Conservation (phyloP, 2,888 invertebrate species). For the Diaphora mendica region DNA sequence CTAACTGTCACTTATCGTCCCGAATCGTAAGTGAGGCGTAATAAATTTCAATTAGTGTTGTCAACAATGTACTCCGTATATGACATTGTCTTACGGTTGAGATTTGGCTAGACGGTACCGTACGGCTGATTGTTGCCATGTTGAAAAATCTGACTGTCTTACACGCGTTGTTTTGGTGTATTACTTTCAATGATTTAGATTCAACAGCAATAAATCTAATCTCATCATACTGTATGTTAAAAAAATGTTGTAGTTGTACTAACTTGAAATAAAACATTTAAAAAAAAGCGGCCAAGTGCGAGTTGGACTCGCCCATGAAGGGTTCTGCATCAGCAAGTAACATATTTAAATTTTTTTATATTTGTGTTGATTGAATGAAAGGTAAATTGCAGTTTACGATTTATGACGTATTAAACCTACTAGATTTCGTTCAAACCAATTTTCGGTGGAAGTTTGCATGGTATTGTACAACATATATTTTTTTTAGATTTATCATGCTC, state of each 20-base stretch:
- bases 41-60: constrained; percentile 85
- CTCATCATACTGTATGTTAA: not conserved
- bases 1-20: constrained; percentile 68
- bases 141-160: constrained; percentile 18
- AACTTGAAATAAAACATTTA: not conserved
- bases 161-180: not conserved
- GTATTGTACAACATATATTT: too few species aligned
- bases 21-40: constrained; percentile 72
- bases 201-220: not conserved
- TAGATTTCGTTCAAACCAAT: too few species aligned
- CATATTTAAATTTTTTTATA: too few species aligned
- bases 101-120: constrained; percentile 71
- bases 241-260: not conserved
- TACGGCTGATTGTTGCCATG: constrained; percentile 30
- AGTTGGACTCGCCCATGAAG: too few species aligned
- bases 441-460: too few species aligned
- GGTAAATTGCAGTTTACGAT: too few species aligned
- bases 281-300: rapidly evolving
- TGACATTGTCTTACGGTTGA: constrained; percentile 74
- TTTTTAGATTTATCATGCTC: too few species aligned
- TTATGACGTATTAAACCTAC: too few species aligned
- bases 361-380: too few species aligned
- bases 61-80: constrained; percentile 64
- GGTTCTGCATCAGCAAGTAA: too few species aligned
- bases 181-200: not conserved